These are phyloP conservation scores for Rambutsinella grinnellia DNA, from an alignment of 2,888 invertebrate species.

Conservation along the genomic window DNA sequence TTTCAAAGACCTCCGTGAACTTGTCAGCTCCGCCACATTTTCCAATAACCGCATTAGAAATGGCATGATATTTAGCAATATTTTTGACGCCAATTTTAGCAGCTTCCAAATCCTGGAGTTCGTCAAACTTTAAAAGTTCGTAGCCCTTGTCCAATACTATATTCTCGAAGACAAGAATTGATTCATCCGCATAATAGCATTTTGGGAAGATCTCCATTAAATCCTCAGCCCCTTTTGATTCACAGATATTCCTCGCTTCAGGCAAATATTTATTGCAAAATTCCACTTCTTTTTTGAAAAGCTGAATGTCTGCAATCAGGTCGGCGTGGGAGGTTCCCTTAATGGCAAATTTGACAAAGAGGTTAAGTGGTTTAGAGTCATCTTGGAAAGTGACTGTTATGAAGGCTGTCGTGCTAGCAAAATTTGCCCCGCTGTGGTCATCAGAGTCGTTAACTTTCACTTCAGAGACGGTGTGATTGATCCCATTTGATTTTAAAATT, in stretches of 20 bases:
- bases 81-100: slow-evolving; percentile 15
- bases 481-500: slow-evolving; percentile 20
- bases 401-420: slow-evolving; percentile 7
- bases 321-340: background rate
- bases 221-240: slow-evolving; percentile 24
- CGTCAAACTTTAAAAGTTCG: slow-evolving; percentile 2
- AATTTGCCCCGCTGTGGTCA: slow-evolving; percentile 34
- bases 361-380: slow-evolving; percentile 14
- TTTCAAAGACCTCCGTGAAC: slow-evolving; percentile 13
- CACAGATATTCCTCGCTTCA: slow-evolving; percentile 33
- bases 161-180: slow-evolving; percentile 39
- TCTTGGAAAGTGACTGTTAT: slow-evolving; percentile 24
- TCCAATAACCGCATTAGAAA: slow-evolving; percentile 14
- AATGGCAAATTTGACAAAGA: slow-evolving; percentile 27
- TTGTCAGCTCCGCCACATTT: slow-evolving; percentile 10
- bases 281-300: slow-evolving; percentile 39
- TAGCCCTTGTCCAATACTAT: slow-evolving; percentile 33
- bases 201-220: slow-evolving; percentile 42
- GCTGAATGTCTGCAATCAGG: slow-evolving; percentile 16
- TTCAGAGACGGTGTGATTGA: slow-evolving; percentile 21
- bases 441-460: slow-evolving; percentile 21
- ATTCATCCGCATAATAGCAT: slow-evolving; percentile 42
- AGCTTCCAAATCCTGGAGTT: slow-evolving; percentile 9
- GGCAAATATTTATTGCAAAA: slow-evolving; percentile 27
- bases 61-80: slow-evolving; percentile 43